phyloP scores from a whole-genome alignment of 2,888 invertebrate genomes.

The Andrena dorsata region DNA sequence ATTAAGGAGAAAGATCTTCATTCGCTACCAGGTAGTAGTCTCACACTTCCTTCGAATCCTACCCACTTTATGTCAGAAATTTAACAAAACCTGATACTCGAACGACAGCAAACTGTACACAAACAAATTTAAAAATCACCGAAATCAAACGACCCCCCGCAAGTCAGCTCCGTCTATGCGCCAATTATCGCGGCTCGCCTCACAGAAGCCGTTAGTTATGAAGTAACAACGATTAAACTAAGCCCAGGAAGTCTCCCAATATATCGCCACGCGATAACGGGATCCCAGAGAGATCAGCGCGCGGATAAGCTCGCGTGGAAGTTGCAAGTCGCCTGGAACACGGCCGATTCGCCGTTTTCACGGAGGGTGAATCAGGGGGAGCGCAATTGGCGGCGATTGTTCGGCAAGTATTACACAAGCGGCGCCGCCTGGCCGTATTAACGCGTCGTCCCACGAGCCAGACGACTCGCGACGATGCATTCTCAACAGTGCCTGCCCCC shows the following conservation, averaged over 20 bases:
- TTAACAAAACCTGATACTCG: too few species aligned
- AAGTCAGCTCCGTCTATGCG: slow-evolving; percentile 19
- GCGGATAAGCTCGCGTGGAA: slow-evolving; percentile 47
- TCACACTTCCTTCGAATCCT: too few species aligned
- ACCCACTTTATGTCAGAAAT: too few species aligned
- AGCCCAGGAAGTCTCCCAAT: slow-evolving; percentile 29
- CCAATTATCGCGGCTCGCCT: slow-evolving; percentile 13
- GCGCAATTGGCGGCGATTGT: slow-evolving; percentile 62
- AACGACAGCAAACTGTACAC: neutral
- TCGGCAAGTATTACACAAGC: slow-evolving; percentile 62
- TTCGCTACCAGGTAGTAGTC: neutral
- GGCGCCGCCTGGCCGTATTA: slow-evolving; percentile 11
- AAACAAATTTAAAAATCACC: neutral
- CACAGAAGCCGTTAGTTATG: slow-evolving; percentile 12
- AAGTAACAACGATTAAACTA: slow-evolving; percentile 57
- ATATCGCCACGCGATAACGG: slow-evolving; percentile 42
- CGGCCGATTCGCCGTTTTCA: slow-evolving; percentile 44
- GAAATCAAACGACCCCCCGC: slow-evolving; percentile 13
- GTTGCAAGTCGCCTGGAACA: slow-evolving; percentile 18
- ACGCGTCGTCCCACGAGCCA: neutral
- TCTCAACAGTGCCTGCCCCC: slow-evolving; percentile 3
- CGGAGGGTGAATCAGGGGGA: slow-evolving; percentile 32
- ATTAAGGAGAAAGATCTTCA: neutral
- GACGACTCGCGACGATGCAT: slow-evolving; percentile 10
- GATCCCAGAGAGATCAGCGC: slow-evolving; percentile 43